phyloP scores from a whole-genome alignment of 2,888 invertebrate species.

The Noctua janthina region DNA sequence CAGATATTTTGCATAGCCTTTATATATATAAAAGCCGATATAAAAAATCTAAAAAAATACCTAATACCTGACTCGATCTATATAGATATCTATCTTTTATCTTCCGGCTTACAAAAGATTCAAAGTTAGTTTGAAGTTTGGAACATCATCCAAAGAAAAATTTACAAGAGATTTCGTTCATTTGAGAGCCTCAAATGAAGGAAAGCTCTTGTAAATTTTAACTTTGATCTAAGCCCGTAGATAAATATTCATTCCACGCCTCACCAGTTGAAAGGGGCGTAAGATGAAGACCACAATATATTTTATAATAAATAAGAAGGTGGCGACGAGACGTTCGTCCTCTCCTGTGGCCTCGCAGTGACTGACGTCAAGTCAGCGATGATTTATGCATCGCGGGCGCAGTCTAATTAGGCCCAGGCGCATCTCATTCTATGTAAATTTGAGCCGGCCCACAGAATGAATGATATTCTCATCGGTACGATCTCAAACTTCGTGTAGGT shows the following conservation, averaged over 20 bases:
- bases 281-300: slow-evolving; percentile 64
- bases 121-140: slow-evolving; percentile 4
- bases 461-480: slow-evolving; percentile 73
- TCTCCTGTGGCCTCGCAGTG: slow-evolving; percentile 66
- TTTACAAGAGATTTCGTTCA: no score
- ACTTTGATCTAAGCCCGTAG: slow-evolving; percentile 53
- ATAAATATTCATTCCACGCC: slow-evolving; percentile 58
- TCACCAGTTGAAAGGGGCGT: slow-evolving; percentile 58
- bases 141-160: slow-evolving; percentile 11
- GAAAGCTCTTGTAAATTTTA: slow-evolving; percentile 44
- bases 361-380: slow-evolving; percentile 77
- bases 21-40: no score
- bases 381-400: slow-evolving; percentile 80
- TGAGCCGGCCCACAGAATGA: slow-evolving; percentile 69
- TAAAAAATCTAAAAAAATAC: neutral
- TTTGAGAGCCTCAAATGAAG: slow-evolving; percentile 14
- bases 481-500: slow-evolving; percentile 71
- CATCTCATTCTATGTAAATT: slow-evolving; percentile 86
- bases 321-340: slow-evolving; percentile 64
- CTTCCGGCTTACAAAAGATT: neutral
- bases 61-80: neutral
- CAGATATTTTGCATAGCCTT: neutral
- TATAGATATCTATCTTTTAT: neutral
- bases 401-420: slow-evolving; percentile 84
- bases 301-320: slow-evolving; percentile 66